Evolutionary conservation across 2,888 invertebrate species (phyloP).

Genomic region (Mechanitis messenoides): DNA sequence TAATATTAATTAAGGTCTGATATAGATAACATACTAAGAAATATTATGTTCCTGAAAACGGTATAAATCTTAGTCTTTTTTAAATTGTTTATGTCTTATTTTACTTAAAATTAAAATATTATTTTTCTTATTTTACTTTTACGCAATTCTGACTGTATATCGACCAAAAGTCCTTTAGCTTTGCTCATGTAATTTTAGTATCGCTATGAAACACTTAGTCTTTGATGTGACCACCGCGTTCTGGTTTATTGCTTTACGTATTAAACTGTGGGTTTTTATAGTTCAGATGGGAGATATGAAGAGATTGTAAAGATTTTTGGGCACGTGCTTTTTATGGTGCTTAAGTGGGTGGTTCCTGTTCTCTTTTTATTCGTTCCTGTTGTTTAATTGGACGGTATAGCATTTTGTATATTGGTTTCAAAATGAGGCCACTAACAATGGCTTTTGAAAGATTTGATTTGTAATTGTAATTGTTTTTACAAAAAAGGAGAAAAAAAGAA

Average conservation of each 20-base stretch:
- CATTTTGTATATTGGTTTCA: slow-evolving; percentile 23
- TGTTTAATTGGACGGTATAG: slow-evolving; percentile 12
- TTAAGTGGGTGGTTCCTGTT: slow-evolving; percentile 30
- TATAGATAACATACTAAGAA: too few species aligned
- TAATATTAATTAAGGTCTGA: too few species aligned
- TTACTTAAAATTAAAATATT: neutral
- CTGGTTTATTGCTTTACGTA: slow-evolving; percentile 44
- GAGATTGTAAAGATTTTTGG: slow-evolving; percentile 37
- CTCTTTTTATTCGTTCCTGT: slow-evolving; percentile 21
- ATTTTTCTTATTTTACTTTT: too few species aligned
- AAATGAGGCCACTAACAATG: neutral
- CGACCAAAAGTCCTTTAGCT: slow-evolving; percentile 18
- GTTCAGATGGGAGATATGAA: slow-evolving; percentile 43
- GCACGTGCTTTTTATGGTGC: slow-evolving; percentile 38
- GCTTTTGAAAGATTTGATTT: slow-evolving; percentile 20
- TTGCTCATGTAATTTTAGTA: slow-evolving; percentile 39
- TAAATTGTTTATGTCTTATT: neutral
- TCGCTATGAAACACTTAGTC: slow-evolving; percentile 44
- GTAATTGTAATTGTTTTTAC: neutral
- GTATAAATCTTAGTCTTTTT: neutral
- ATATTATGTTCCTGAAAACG: too few species aligned
- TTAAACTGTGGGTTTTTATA: slow-evolving; percentile 50
- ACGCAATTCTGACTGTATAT: slow-evolving; percentile 14
- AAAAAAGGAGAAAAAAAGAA: too few species aligned
- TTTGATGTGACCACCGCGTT: slow-evolving; percentile 47